Conservation (phyloP, 2,113 vertebrate genomes). For the Melozone crissalis region DNA sequence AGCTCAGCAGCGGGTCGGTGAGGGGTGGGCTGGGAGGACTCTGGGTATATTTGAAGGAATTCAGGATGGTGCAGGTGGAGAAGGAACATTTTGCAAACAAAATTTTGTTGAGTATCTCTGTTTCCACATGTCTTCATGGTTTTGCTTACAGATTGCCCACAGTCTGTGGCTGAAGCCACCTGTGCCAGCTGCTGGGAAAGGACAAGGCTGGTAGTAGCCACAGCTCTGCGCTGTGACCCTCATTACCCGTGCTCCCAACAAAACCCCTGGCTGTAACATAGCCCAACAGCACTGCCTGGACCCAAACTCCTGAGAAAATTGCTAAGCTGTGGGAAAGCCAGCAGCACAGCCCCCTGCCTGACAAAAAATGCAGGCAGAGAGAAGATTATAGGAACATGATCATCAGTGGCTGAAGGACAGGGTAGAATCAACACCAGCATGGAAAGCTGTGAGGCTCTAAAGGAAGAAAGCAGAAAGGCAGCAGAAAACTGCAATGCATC, state of each 20-base stretch:
- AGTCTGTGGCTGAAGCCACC: background rate
- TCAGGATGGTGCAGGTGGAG: background rate
- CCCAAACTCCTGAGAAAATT: background rate
- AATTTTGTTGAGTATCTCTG: rapidly evolving
- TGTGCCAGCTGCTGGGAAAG: background rate
- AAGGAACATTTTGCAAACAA: background rate
- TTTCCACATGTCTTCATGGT: background rate
- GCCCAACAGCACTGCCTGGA: rapidly evolving
- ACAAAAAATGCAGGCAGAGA: background rate
- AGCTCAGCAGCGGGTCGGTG: background rate
- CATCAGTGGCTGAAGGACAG: background rate
- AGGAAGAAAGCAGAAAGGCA: background rate
- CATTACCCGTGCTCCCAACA: background rate
- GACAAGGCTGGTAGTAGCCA: background rate
- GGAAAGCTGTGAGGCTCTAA: background rate
- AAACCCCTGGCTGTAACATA: background rate
- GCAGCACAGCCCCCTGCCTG: background rate
- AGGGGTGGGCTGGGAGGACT: no score
- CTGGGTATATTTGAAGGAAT: background rate
- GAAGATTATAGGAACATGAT: background rate
- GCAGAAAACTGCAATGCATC: background rate
- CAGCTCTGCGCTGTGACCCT: background rate
- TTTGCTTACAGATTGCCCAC: background rate
- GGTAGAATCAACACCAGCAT: background rate
- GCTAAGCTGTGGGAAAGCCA: background rate